Evolutionary conservation across 2,113 vertebrate species (phyloP).

Genomic region (Malaclemys terrapin): DNA sequence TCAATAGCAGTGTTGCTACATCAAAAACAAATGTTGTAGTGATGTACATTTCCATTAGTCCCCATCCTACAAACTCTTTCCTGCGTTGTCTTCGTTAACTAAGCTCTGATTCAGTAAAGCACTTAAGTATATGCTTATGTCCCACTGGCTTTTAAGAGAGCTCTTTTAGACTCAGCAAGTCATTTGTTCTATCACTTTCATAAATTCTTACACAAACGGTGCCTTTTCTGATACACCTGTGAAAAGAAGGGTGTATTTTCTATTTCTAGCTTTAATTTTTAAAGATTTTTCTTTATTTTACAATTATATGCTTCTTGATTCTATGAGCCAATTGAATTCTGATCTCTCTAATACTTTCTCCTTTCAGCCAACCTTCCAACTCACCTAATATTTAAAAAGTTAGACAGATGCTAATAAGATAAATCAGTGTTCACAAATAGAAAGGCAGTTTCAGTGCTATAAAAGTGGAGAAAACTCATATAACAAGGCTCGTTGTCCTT

Average conservation of each 20-base stretch:
- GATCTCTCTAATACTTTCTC: conserved; percentile 17
- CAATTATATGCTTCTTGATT: neutral
- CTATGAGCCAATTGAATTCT: neutral
- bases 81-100: neutral
- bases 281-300: neutral
- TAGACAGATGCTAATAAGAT: neutral
- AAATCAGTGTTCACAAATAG: neutral
- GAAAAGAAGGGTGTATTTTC: neutral
- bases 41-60: neutral
- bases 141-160: neutral
- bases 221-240: neutral
- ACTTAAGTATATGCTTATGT: neutral
- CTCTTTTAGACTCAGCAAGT: conserved; percentile 1
- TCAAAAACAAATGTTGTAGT: conserved; percentile 55
- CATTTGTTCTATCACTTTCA: neutral
- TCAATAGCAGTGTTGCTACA: conserved; percentile 32
- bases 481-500: neutral
- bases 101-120: neutral
- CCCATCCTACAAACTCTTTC: neutral
- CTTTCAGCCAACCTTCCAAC: neutral
- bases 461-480: neutral
- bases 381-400: neutral
- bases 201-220: neutral
- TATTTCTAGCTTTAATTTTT: neutral
- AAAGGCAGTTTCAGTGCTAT: conserved; percentile 5